phyloP scores from a whole-genome alignment of 92 coral and sea anemone genomes.

The Metridium senile region DNA sequence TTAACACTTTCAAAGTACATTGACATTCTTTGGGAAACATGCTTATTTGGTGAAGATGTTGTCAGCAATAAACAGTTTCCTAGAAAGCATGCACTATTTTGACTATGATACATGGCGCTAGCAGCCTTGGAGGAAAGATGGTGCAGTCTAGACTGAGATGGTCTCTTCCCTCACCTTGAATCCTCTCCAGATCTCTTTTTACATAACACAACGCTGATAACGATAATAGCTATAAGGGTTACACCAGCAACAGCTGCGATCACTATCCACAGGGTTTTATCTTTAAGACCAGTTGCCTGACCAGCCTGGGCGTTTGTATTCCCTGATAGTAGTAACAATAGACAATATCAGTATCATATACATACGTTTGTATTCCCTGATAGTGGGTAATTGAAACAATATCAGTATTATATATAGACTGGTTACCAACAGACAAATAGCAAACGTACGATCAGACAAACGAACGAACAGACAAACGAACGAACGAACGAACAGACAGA shows the following conservation, averaged over 20 bases:
- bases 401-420: too few species aligned
- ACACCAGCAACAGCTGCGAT: constrained; percentile 94
- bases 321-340: neutral
- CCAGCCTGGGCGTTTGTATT: constrained; percentile 37
- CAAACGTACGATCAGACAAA: too few species aligned
- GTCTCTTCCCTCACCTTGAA: constrained; percentile 53
- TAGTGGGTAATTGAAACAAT: neutral
- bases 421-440: too few species aligned
- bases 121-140: constrained; percentile 21
- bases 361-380: neutral
- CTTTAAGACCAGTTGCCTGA: constrained; percentile 41
- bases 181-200: constrained; percentile 95
- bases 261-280: constrained; percentile 94
- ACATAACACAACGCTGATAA: constrained; percentile 90
- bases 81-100: neutral
- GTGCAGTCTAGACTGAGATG: constrained; percentile 1
- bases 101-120: neutral
- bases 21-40: too few species aligned
- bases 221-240: constrained; percentile 86
- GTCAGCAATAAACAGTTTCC: neutral
- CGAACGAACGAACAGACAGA: neutral
- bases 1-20: too few species aligned
- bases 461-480: neutral
- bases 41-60: too few species aligned
- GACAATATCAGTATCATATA: neutral